Base-by-base conservation (phyloP, 2,888 invertebrate species). In the Eristalinus aeneus region DNA sequence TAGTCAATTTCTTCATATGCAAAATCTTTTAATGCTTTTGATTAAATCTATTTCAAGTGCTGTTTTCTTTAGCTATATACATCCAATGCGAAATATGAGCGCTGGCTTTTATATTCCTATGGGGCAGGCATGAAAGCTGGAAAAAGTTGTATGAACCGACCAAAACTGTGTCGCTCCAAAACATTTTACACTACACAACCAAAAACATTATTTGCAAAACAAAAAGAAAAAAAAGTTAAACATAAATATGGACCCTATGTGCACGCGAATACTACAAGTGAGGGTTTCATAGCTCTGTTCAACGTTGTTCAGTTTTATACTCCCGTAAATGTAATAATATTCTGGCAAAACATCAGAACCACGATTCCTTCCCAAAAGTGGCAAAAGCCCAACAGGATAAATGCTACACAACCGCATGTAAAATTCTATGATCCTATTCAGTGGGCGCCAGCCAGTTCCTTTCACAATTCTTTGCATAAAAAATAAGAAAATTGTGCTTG, bases 81-180 rank as follows among this genome's bases (percentile, higher is more conserved):
- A 46, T 16, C 16, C 16, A 16, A 16, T 8, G 4, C 12, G 16
- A 46, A 46, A 20, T 46, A 16, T 16, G 16, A 34, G 34, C 6
- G 5, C 39, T 39, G 5, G n/a, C 39, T 3, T 46, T 46, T 8
- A 46, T 67, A 60, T 61, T 10, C 63, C 22, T 8, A 16, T 39
- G 69, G 31, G 39, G 56, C 39, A 56, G 32, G 71, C 36, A 63
- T 16, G 10, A 27, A 36, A 20, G 16, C 9, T 6, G n/a, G 54
- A 64, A 27, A 27, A 73, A 12, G 2, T 5, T 1, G 10, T 10
- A 8, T 16, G 36, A 34, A 16, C 12, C 10, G 0, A 22, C n/a
- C 46, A 39, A 58, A 63, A n/a, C 6, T 34, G 61, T 60, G 63
- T 77, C 69, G 56, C 54, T 69, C 63, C 69, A 64, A 69, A 53